Evolutionary conservation across 2,797 vertebrate genomes (phyloP).

Genomic region (Choloepus didactylus): DNA sequence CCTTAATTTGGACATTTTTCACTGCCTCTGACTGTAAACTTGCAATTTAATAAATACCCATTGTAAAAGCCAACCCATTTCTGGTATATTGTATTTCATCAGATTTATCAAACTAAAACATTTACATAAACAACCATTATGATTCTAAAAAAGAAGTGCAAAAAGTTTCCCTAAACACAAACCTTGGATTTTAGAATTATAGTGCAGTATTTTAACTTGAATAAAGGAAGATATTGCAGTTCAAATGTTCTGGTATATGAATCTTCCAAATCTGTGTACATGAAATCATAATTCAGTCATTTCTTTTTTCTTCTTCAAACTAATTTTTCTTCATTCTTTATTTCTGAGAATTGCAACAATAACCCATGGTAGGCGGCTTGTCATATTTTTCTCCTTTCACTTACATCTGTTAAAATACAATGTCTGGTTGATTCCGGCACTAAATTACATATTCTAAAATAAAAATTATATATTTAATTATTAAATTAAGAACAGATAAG

Average conservation of each 20-base stretch:
- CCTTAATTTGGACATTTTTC: too few species aligned
- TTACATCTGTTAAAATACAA: neutral
- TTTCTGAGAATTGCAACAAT: neutral
- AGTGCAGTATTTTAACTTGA: neutral
- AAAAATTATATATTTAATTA: neutral
- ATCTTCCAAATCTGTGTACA: neutral
- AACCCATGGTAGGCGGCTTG: neutral
- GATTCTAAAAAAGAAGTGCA: neutral
- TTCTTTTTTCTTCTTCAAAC: neutral
- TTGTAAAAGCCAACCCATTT: too few species aligned
- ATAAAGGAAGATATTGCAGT: neutral
- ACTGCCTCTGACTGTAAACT: too few species aligned
- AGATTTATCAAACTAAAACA: too few species aligned
- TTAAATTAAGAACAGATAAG: neutral
- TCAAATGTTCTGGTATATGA: neutral
- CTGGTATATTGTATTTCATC: too few species aligned
- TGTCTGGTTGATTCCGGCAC: neutral
- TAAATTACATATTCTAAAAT: neutral
- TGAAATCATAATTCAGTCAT: neutral
- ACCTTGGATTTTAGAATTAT: neutral
- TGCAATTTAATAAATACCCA: too few species aligned
- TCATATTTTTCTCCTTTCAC: neutral
- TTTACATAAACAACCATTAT: neutral
- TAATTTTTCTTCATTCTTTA: neutral
- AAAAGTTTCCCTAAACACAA: neutral